Percentiles rank a stretch among this genome's conserved stretches.
phyloP scores from a whole-genome alignment of 30 jellyfish, hydroid and myxozoan genomes.

The Mastigias papua region DNA sequence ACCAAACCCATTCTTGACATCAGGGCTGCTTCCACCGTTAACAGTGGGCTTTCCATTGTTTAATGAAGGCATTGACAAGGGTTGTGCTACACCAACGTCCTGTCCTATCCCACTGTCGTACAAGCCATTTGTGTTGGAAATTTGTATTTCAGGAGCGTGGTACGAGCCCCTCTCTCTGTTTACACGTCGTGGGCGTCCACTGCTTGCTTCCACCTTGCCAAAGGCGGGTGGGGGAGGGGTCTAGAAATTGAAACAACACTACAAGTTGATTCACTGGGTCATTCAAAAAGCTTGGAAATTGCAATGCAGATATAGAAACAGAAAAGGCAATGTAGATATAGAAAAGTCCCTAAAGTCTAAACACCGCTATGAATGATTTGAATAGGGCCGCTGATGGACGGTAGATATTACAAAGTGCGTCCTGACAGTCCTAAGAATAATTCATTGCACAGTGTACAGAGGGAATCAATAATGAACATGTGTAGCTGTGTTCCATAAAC shows the following conservation, averaged over 20 bases:
- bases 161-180: constrained; percentile 12
- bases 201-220: background rate
- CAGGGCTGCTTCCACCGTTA: constrained; percentile 51
- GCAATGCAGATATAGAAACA: no score
- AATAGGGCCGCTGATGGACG: no score
- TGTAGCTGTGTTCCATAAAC: no score
- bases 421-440: no score
- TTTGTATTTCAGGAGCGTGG: constrained; percentile 43
- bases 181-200: background rate
- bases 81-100: constrained; percentile 28
- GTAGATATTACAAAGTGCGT: no score
- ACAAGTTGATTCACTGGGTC: background rate
- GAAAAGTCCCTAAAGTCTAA: no score
- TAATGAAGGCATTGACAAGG: background rate
- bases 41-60: constrained; percentile 16
- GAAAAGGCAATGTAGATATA: no score
- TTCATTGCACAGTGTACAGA: no score
- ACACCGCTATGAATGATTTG: no score
- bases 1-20: constrained; percentile 15
- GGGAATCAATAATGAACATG: no score
- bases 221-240: constrained; percentile 68
- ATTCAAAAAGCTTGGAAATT: background rate
- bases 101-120: constrained; percentile 81
- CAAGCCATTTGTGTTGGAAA: constrained; percentile 25
- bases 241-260: background rate